A percentile compares a stretch with the other conserved stretches of the same genome.
Conservation (phyloP, 2,113 vertebrate species). For the Lucifuga dentata region DNA sequence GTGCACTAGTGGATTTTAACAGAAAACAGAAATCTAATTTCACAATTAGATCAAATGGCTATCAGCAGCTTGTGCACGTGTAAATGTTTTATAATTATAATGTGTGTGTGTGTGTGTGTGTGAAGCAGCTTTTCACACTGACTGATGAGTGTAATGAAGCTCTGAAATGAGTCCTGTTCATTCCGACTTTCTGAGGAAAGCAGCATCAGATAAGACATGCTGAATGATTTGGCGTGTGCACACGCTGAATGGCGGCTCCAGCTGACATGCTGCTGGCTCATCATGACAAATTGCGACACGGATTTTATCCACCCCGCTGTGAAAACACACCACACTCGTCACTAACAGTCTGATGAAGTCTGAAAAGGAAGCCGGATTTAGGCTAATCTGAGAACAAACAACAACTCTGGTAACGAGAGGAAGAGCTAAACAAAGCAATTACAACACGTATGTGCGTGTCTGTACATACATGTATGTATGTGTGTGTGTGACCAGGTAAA, state of each 20-base stretch:
- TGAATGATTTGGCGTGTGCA: constrained; percentile 69
- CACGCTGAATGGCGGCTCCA: constrained; percentile 52
- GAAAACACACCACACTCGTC: constrained; percentile 60
- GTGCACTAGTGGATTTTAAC: no score
- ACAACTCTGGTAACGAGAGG: constrained; percentile 3
- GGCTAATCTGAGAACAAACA: constrained; percentile 71
- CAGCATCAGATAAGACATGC: constrained; percentile 64
- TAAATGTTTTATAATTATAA: constrained; percentile 48
- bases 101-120: constrained; percentile 35
- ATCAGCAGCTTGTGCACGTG: constrained; percentile 32
- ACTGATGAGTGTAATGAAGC: constrained; percentile 48
- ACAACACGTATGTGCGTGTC: background rate
- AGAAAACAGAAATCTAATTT: no score
- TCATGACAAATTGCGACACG: constrained; percentile 68
- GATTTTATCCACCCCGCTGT: constrained; percentile 65
- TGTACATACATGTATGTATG: no score
- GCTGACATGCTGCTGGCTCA: constrained; percentile 51
- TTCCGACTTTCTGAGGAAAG: constrained; percentile 50
- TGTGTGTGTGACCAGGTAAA: constrained; percentile 12
- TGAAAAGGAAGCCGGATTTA: constrained; percentile 59
- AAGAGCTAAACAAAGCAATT: constrained; percentile 16
- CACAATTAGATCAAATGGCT: constrained; percentile 46
- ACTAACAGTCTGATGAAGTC: constrained; percentile 62
- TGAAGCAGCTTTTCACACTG: constrained; percentile 10
- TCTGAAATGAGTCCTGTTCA: constrained; percentile 45